Evolutionary conservation across 2,113 vertebrate species (phyloP).

Genomic region (Coryphaenoides rupestris): DNA sequence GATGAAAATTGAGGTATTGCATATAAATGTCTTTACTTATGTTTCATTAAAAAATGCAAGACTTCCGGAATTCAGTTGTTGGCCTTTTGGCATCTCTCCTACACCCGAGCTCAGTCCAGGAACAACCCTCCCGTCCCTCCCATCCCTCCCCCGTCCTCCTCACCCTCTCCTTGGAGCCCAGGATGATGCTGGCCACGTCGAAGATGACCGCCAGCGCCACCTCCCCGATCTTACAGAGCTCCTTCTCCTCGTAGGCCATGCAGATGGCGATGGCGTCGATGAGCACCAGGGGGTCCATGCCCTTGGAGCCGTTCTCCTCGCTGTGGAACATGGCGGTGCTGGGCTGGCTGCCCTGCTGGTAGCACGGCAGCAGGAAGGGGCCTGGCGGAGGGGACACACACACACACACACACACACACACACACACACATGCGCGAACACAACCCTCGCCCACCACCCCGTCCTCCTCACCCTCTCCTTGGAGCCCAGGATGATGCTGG

Average conservation of each 20-base stretch:
- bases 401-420: too few relatives aligned
- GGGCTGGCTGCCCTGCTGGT: slow-evolving; percentile 93
- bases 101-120: too few relatives aligned
- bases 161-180: slow-evolving; percentile 97
- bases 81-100: too few relatives aligned
- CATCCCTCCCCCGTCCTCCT: slow-evolving; percentile 10
- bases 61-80: too few relatives aligned
- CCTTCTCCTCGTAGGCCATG: slow-evolving; percentile 99
- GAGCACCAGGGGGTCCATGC: slow-evolving; percentile 96
- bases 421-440: too few relatives aligned
- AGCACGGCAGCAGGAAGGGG: slow-evolving; percentile 92
- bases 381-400: slow-evolving; percentile 74
- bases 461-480: slow-evolving; percentile 90
- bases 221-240: slow-evolving; percentile 97
- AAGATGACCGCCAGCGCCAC: slow-evolving; percentile 97
- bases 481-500: slow-evolving; percentile 96
- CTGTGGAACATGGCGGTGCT: slow-evolving; percentile 99
- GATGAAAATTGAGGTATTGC: too few relatives aligned
- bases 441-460: too few relatives aligned
- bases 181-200: slow-evolving; percentile 96
- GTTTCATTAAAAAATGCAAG: too few relatives aligned
- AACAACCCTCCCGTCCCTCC: too few relatives aligned
- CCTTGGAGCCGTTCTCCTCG: slow-evolving; percentile 95
- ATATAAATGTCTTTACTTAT: too few relatives aligned
- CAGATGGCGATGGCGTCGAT: slow-evolving; percentile 98